Conservation (phyloP, 2,888 invertebrate genomes). For the Boloria euphrosyne region DNA sequence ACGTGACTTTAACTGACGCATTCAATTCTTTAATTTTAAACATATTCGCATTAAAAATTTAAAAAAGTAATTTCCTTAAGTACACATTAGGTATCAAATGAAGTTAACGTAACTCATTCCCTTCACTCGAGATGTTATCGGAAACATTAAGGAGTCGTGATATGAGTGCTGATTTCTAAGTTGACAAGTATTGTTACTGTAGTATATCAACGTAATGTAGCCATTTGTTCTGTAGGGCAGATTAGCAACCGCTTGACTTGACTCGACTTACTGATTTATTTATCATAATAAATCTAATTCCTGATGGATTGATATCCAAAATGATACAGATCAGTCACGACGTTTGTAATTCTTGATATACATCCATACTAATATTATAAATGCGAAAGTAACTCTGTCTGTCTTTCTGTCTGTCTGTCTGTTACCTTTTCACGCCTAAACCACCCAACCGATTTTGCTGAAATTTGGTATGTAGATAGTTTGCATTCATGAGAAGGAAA, state of each 20-base stretch:
- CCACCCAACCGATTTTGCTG: too few species aligned
- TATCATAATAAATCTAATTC: slow-evolving; percentile 15
- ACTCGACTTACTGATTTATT: slow-evolving; percentile 13
- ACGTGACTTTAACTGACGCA: too few species aligned
- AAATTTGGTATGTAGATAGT: too few species aligned
- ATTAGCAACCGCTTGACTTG: slow-evolving; percentile 16
- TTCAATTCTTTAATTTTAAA: background rate
- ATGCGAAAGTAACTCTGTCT: too few species aligned
- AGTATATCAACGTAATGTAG: slow-evolving; percentile 31
- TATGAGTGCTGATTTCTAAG: slow-evolving; percentile 36
- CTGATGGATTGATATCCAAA: slow-evolving; percentile 7
- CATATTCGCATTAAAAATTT: slow-evolving; percentile 1
- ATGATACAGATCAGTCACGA: background rate
- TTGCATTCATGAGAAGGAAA: too few species aligned
- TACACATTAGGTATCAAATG: slow-evolving; percentile 33
- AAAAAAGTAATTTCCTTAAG: slow-evolving; percentile 21
- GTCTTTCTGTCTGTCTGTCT: too few species aligned
- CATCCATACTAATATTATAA: too few species aligned
- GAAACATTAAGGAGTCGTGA: slow-evolving; percentile 41
- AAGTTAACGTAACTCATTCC: slow-evolving; percentile 38
- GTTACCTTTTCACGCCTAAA: too few species aligned
- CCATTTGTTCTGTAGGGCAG: slow-evolving; percentile 19
- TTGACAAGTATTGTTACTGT: slow-evolving; percentile 30
- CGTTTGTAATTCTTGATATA: slow-evolving; percentile 2
- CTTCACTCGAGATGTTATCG: slow-evolving; percentile 42